Evolutionary conservation across 2,797 vertebrate species (phyloP).

Genomic region (Sebastes matsubarae): DNA sequence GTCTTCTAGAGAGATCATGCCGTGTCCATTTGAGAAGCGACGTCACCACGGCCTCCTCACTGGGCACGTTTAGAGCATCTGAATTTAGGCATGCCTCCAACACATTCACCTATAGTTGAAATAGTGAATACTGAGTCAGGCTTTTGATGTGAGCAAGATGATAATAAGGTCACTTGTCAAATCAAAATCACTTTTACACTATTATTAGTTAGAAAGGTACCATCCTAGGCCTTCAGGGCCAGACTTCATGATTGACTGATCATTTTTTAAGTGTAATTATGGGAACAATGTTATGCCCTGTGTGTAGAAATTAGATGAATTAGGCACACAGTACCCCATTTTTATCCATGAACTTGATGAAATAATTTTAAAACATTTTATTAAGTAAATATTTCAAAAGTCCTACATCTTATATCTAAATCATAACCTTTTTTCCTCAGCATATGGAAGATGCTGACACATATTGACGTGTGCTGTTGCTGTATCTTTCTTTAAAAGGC

Average conservation of each 20-base stretch:
- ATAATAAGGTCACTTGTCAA: background rate
- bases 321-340: background rate
- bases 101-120: constrained; percentile 75
- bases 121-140: background rate
- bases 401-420: background rate
- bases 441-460: no score
- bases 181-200: background rate
- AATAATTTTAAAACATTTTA: background rate
- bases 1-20: constrained; percentile 82
- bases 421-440: background rate
- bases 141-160: background rate
- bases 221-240: background rate
- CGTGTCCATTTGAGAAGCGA: constrained; percentile 89
- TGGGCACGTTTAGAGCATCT: constrained; percentile 86
- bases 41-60: constrained; percentile 88
- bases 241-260: background rate
- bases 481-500: background rate
- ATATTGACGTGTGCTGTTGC: background rate
- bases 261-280: no score
- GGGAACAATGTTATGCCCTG: no score
- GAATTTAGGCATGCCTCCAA: constrained; percentile 88
- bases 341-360: background rate
- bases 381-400: background rate
- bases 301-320: background rate
- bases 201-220: background rate